A percentile compares a stretch with the other conserved stretches of the same genome.
Conservation (phyloP, 2,888 invertebrate genomes). For the Monoplex corrugatus region DNA sequence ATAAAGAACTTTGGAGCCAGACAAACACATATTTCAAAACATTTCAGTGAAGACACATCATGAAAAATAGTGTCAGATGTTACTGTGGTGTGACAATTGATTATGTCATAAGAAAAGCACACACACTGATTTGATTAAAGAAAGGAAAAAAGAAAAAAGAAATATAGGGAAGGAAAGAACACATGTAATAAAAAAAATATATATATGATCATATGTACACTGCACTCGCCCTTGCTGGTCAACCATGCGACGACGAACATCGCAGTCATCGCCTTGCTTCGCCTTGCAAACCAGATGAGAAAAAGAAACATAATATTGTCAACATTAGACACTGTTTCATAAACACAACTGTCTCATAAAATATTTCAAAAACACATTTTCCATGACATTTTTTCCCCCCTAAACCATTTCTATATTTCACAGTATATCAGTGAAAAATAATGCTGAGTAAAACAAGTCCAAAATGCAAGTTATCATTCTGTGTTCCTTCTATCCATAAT, state of each 20-base stretch:
- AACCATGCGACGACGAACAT: constrained; percentile 32
- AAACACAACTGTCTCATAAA: not conserved
- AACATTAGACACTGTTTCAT: not conserved
- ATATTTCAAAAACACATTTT: not conserved
- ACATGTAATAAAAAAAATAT: not conserved
- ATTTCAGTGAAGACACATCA: too few species aligned
- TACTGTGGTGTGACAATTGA: too few species aligned
- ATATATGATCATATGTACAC: not conserved
- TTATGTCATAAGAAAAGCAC: not conserved
- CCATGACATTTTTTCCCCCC: not conserved
- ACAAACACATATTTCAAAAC: too few species aligned
- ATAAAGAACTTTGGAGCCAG: too few species aligned
- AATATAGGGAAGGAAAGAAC: not conserved
- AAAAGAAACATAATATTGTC: constrained; percentile 10
- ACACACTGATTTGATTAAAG: not conserved
- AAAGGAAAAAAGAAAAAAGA: not conserved
- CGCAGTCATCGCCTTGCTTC: not conserved
- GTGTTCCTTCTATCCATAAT: too few species aligned
- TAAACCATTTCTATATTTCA: too few species aligned
- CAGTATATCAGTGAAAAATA: too few species aligned
- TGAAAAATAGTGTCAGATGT: too few species aligned
- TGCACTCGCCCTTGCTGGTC: constrained; percentile 33
- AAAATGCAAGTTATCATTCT: too few species aligned
- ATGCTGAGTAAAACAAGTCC: too few species aligned
- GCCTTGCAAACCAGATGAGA: constrained; percentile 38